Percentiles rank a stretch among this genome's conserved stretches.
These are phyloP conservation scores for Epizoanthus scotinus DNA, from an alignment of 92 coral and sea anemone genomes.

Conservation along the genomic window DNA sequence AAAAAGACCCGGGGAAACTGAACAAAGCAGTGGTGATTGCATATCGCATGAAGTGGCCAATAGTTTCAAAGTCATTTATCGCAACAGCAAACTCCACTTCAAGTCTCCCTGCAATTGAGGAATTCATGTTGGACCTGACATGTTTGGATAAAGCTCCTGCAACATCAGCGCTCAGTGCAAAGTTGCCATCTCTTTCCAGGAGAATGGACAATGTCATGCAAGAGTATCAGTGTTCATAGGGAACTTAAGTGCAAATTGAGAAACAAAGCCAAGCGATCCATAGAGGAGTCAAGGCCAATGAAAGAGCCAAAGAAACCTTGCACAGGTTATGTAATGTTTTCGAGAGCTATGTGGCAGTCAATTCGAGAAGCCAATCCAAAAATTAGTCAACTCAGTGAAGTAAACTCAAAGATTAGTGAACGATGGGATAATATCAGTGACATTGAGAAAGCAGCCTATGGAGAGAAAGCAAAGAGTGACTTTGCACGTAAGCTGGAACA, in stretches of 20 bases:
- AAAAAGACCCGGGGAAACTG: conserved; percentile 33
- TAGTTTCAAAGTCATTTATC: conserved; percentile 7
- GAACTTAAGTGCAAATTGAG: not conserved
- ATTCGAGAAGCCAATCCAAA: conserved; percentile 31
- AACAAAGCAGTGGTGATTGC: conserved; percentile 27
- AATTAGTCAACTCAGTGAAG: not conserved
- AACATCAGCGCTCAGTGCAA: conserved; percentile 15
- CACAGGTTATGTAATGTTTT: conserved; percentile 27
- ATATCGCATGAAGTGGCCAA: conserved; percentile 39
- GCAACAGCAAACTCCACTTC: conserved; percentile 6
- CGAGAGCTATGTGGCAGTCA: not conserved
- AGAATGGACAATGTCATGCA: conserved; percentile 1
- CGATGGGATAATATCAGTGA: conserved; percentile 22
- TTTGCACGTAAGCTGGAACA: conserved; percentile 16
- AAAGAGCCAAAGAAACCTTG: conserved; percentile 41
- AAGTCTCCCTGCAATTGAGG: conserved; percentile 17
- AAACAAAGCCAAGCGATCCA: not conserved
- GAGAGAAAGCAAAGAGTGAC: conserved; percentile 15
- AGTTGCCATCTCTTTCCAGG: conserved; percentile 4
- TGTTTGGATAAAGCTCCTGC: conserved; percentile 10
- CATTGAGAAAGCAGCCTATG: conserved; percentile 19
- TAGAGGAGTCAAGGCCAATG: not conserved
- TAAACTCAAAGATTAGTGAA: not conserved
- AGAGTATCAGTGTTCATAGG: conserved; percentile 11
- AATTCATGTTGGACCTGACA: conserved; percentile 11